Percentiles rank a stretch among this genome's conserved stretches.
phyloP scores from a whole-genome alignment of 1,140 invertebrate species.

The Drosophila pandora region DNA sequence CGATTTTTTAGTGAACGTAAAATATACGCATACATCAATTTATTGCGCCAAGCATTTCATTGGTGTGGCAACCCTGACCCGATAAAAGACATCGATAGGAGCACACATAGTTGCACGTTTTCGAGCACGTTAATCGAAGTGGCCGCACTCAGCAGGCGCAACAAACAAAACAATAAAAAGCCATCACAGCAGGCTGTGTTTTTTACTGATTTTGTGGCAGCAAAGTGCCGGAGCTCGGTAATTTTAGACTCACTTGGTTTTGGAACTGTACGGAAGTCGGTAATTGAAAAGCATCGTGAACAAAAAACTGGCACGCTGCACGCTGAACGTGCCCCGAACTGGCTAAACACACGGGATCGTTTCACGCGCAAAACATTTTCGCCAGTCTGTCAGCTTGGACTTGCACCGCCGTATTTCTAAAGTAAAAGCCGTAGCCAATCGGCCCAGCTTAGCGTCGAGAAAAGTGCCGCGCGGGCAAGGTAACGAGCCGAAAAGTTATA shows the following conservation, averaged over 20 bases:
- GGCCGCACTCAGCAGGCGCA: slow-evolving; percentile 1
- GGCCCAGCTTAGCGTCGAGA: background rate
- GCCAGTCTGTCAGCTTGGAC: background rate
- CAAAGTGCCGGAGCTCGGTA: background rate
- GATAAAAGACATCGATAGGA: background rate
- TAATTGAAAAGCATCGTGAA: background rate
- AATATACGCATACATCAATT: background rate
- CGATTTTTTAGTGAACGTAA: background rate
- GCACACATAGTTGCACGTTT: slow-evolving; percentile 1
- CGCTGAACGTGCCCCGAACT: slow-evolving; percentile 5
- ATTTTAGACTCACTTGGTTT: background rate
- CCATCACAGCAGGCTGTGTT: background rate
- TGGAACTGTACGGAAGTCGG: background rate
- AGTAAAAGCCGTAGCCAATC: background rate
- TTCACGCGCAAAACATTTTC: slow-evolving; percentile 10
- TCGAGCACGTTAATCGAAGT: background rate
- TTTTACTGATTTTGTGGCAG: background rate
- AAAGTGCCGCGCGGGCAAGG: background rate
- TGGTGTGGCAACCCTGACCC: background rate
- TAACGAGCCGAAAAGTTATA: background rate
- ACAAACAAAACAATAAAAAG: background rate
- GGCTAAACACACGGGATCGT: background rate
- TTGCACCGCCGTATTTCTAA: background rate
- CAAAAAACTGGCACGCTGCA: slow-evolving; percentile 1
- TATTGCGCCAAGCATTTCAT: background rate